These are phyloP conservation scores for Ischnura elegans DNA, from an alignment of 2,888 invertebrate genomes.

Conservation along the genomic window DNA sequence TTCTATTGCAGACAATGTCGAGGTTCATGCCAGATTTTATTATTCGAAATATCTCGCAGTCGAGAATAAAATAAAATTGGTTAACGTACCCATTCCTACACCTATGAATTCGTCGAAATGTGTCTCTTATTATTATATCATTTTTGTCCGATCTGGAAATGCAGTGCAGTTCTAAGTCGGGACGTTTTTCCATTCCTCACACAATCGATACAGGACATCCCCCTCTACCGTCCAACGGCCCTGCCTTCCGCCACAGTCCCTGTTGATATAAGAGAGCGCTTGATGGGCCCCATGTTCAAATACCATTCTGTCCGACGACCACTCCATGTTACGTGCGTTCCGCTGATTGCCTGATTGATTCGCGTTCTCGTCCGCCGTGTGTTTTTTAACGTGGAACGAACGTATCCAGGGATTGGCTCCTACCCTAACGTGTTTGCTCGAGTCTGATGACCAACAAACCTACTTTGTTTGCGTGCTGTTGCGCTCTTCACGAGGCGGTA, in stretches of 20 bases:
- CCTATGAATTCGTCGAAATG: no score
- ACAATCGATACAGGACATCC: background rate
- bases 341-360: slow-evolving; percentile 52
- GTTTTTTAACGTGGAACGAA: background rate
- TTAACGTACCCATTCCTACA: no score
- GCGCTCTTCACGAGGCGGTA: background rate
- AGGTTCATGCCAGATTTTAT: no score
- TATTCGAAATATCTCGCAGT: no score
- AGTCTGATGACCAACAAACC: slow-evolving; percentile 18
- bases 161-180: no score
- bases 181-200: slow-evolving; percentile 25
- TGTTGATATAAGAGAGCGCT: slow-evolving; percentile 45
- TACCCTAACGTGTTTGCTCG: background rate
- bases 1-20: no score
- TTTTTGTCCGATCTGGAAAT: no score
- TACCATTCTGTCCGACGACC: background rate
- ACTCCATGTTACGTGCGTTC: background rate
- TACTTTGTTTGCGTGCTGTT: slow-evolving; percentile 18
- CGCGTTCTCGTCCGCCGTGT: background rate
- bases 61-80: no score
- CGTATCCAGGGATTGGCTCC: background rate
- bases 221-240: background rate
- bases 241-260: background rate
- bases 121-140: no score
- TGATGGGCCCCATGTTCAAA: slow-evolving; percentile 41